phyloP scores from a whole-genome alignment of 2,113 vertebrate species.

The Opisthocomus hoazin region DNA sequence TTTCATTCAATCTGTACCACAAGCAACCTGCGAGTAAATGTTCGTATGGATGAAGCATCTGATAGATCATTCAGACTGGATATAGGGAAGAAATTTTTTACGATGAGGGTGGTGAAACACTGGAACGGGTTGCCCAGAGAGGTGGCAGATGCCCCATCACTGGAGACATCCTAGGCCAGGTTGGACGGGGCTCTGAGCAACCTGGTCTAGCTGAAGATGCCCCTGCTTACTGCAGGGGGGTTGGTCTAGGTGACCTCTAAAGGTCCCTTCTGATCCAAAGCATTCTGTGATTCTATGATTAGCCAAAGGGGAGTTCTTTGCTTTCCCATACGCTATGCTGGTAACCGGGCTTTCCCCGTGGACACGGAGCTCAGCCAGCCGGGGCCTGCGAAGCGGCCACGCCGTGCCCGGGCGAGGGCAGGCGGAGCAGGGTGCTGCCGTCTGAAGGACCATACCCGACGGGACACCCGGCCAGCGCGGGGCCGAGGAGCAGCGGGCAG shows the following conservation, averaged over 20 bases:
- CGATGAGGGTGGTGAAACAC: not conserved
- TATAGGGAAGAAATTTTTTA: not conserved
- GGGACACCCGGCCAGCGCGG: fast-evolving
- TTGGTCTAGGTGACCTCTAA: not conserved
- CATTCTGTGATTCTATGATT: not conserved
- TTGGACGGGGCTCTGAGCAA: not conserved
- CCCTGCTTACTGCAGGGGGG: not conserved
- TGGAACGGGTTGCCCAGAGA: not conserved
- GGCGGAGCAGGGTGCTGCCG: fast-evolving
- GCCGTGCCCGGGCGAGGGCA: not conserved
- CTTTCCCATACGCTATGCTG: not conserved
- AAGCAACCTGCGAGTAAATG: not conserved
- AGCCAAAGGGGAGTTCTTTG: not conserved
- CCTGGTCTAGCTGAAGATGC: not conserved
- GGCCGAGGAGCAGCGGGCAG: not conserved
- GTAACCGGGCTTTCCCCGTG: not conserved
- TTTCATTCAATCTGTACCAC: not conserved
- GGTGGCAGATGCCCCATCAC: not conserved
- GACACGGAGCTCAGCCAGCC: not conserved
- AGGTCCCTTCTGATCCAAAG: not conserved
- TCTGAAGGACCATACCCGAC: not conserved
- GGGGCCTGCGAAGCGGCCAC: not conserved
- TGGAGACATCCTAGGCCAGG: not conserved
- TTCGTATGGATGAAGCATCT: not conserved
- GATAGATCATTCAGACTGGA: not conserved